phyloP scores from a whole-genome alignment of 2,888 invertebrate species.

The Doris montereyensis region DNA sequence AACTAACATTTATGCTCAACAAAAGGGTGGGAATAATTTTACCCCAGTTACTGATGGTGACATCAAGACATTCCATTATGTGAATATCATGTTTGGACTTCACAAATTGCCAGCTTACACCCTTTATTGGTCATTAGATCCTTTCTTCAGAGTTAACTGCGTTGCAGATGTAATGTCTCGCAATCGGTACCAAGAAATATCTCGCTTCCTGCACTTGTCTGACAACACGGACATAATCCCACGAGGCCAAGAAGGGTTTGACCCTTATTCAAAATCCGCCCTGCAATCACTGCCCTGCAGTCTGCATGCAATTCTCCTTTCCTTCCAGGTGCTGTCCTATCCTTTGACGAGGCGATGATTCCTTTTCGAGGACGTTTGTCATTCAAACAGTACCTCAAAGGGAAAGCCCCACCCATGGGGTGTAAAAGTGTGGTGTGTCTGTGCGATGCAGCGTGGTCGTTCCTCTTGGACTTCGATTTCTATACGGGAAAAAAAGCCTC shows the following conservation, averaged over 20 bases:
- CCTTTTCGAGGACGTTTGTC: not conserved
- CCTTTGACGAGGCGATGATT: constrained; percentile 9
- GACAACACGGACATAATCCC: not conserved
- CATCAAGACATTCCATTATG: not conserved
- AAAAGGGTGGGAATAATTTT: not conserved
- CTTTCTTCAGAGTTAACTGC: not conserved
- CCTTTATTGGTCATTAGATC: not conserved
- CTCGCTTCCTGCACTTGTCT: not conserved
- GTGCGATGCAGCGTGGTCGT: too few relatives aligned
- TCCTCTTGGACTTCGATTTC: too few relatives aligned
- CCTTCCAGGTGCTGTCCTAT: not conserved
- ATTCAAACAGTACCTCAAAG: not conserved
- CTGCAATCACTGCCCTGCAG: not conserved
- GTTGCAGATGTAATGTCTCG: not conserved
- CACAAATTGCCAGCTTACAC: not conserved
- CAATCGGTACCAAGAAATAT: not conserved
- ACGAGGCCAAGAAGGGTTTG: not conserved
- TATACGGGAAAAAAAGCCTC: too few relatives aligned
- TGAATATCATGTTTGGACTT: constrained; percentile 1
- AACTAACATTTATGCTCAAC: not conserved
- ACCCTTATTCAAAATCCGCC: constrained; percentile 14
- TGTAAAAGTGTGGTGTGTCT: too few relatives aligned
- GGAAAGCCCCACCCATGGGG: too few relatives aligned
- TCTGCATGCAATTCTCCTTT: not conserved
- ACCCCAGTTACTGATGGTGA: not conserved